A percentile compares a stretch with the other conserved stretches of the same genome.
Evolutionary conservation across 1,140 invertebrate genomes (phyloP).

Genomic region (Venustaconcha ellipsiformis): DNA sequence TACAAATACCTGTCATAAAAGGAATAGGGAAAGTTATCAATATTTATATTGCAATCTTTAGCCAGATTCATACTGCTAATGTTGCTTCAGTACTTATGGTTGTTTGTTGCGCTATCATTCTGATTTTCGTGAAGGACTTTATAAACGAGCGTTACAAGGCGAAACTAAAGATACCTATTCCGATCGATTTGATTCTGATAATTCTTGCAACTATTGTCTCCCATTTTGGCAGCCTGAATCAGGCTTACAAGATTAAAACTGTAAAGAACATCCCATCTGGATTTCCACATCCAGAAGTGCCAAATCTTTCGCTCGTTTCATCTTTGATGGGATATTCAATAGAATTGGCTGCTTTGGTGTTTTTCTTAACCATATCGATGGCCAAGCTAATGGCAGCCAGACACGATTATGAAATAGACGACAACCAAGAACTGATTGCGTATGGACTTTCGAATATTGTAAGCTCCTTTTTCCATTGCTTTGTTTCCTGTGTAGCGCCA

Average conservation of each 20-base stretch:
- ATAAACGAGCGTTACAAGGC: slow-evolving; percentile 81
- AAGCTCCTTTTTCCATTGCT: slow-evolving; percentile 71
- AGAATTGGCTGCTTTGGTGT: slow-evolving; percentile 53
- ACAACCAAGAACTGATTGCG: slow-evolving; percentile 71
- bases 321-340: slow-evolving; percentile 46
- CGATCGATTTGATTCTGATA: slow-evolving; percentile 85
- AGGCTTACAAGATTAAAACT: slow-evolving; percentile 62
- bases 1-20: slow-evolving; percentile 62
- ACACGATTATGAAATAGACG: slow-evolving; percentile 63
- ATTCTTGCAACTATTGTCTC: slow-evolving; percentile 64
- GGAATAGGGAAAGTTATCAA: slow-evolving; percentile 51
- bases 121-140: slow-evolving; percentile 84
- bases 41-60: slow-evolving; percentile 55
- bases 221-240: slow-evolving; percentile 59
- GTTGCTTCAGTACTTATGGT: slow-evolving; percentile 75
- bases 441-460: slow-evolving; percentile 68
- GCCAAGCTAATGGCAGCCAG: slow-evolving; percentile 67
- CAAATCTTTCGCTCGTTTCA: slow-evolving; percentile 25
- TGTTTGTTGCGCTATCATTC: slow-evolving; percentile 76
- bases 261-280: slow-evolving; percentile 70
- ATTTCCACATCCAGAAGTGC: slow-evolving; percentile 40
- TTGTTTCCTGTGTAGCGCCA: slow-evolving; percentile 80
- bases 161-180: slow-evolving; percentile 79
- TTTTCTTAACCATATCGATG: slow-evolving; percentile 65
- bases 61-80: slow-evolving; percentile 58